Evolutionary conservation across 37 sponge, comb jelly and placozoan genomes (phyloP), one percentile per base, ranked within the genome.

Genomic region (Axinella damicornis): DNA sequence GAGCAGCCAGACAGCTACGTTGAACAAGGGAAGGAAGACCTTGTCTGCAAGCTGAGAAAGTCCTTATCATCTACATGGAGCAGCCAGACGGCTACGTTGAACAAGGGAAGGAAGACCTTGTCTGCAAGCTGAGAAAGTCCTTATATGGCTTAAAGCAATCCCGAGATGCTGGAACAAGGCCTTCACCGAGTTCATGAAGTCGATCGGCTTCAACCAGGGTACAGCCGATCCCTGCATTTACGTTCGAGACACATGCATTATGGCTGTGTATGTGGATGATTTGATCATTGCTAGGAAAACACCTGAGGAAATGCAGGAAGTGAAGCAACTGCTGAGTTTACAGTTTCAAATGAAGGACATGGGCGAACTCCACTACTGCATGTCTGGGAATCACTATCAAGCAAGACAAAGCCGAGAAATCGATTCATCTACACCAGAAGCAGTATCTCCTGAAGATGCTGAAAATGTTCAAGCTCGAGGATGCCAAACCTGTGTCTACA

Each of bases 181-280:
- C 0, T 27, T 84, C 0, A 24, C 1, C 9, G 68, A 74, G 5
- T 64, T 35, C 41, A 32, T 84, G 66, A 34, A 71, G 22, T 28
- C 39, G 25, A 57, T 71, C 59, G 71, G 72, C 1, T 82, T 82
- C 28, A 55, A 30, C 1, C 87, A 86, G 34, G 71, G 64, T 22
- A 15, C 41, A 33, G 88, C 82, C 33, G 88, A 88, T 74, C 88
- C 88, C 0, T 88, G 82, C 53, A 28, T 81, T 2, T 88, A 68
- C 39, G 28, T 81, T 17, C 54, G 20, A 69, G 53, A 41, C 31
- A 36, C 28, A 9, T 38, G 40, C 36, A 71, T 90, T 27, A 37
- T 91, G 25, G 88, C 88, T 25, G 82, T 80, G 19, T 88, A 88
- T 65, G 82, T 88, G 11, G 88, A 88, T 53, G 77, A 81, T n/a